These are phyloP conservation scores for Pandemis heparana DNA, from an alignment of 2,888 invertebrate genomes.

Conservation along the genomic window DNA sequence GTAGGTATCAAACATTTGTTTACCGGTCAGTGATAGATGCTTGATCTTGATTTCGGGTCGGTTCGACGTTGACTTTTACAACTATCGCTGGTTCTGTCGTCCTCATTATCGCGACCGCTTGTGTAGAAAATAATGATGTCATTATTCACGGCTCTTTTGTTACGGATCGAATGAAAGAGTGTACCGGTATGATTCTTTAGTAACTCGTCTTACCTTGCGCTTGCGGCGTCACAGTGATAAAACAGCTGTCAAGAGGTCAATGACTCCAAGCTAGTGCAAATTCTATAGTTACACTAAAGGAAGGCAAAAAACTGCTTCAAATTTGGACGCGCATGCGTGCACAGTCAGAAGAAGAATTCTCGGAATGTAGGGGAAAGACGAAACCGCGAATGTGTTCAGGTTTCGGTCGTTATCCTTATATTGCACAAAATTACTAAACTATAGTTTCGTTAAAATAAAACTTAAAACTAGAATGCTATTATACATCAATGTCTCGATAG, in stretches of 20 bases:
- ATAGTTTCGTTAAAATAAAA: not conserved
- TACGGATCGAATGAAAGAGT: constrained; percentile 73
- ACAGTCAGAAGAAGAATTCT: constrained; percentile 57
- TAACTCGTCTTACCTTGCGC: constrained; percentile 72
- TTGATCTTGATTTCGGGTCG: constrained; percentile 45
- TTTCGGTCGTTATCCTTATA: constrained; percentile 58
- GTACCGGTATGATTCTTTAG: constrained; percentile 75
- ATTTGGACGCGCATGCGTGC: constrained; percentile 66
- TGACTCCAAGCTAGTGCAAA: constrained; percentile 80
- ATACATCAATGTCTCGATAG: not conserved
- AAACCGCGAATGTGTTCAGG: constrained; percentile 63
- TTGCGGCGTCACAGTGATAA: constrained; percentile 74
- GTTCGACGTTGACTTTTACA: constrained; percentile 47
- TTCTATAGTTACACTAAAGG: constrained; percentile 78
- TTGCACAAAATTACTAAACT: constrained; percentile 37
- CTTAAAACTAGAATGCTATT: no score
- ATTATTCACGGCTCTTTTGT: constrained; percentile 82
- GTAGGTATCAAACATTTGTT: constrained; percentile 12
- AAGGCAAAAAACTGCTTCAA: constrained; percentile 72
- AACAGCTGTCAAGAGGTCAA: constrained; percentile 83
- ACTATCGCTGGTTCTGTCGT: constrained; percentile 59
- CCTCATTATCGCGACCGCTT: constrained; percentile 64
- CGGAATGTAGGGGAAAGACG: constrained; percentile 61
- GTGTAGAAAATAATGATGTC: constrained; percentile 75
- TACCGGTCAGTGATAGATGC: constrained; percentile 30